Base-by-base conservation (phyloP, 2,888 invertebrate species). In the Halocaridina rubra region DNA sequence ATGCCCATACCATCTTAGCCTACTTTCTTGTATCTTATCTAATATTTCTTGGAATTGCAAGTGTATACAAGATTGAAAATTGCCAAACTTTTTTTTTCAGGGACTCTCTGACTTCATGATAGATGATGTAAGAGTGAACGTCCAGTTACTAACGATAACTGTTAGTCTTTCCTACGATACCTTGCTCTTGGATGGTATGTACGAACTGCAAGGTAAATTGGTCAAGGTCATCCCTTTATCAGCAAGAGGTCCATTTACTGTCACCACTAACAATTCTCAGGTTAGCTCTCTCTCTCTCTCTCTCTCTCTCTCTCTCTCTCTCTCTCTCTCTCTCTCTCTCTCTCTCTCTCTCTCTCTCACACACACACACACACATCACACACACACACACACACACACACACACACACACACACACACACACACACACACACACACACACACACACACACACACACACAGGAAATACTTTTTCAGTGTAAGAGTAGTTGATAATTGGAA, bases 201-300 rank as follows among this genome's bases (percentile, higher is more conserved):
- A 88, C 32, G 86, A 84, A 33, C 78, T 88, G 13, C 77, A 84
- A 39, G 88, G 85, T 3, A 88, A 86, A 32, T 24, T 88, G 10
- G 86, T 86, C 33, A 86, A 86, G 32, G 80, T 88, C 27, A 88
- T 88, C 4, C 88, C 88, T 4, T 29, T 88, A 33, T 82, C 84
- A 7, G 76, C 86, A 19, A 32, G 84, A 24, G 88, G 88, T 1
- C 85, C 85, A n/a, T 88, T 88, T 46, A 84, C 78, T 4, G 81
- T 88, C 75, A 86, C 84, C 8, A 86, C 88, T n/a, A 67, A 76
- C 33, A 84, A 81, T 64, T 74, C 88, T 4, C 79, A 78, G 86
- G 87, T 87, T 27, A 61, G 39, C 10, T 29, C 22, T 29, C n/a
- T 53, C 19, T 19, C 61, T 22, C 22, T 8, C 72, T 22, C 32